Evolutionary conservation across 1,140 invertebrate species (phyloP).

Genomic region (Teleopsis dalmanni): DNA sequence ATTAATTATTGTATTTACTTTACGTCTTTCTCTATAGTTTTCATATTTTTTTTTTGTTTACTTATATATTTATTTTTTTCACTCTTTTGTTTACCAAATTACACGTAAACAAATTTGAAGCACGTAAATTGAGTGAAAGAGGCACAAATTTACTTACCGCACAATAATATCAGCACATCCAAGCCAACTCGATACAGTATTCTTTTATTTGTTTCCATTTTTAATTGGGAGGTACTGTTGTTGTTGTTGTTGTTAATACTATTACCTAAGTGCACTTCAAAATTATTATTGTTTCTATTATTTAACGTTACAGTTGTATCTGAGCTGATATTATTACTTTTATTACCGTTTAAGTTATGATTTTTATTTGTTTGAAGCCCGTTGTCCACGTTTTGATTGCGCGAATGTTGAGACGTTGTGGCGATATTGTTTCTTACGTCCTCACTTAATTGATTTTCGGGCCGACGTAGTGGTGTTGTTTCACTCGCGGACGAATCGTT

Average conservation of each 20-base stretch:
- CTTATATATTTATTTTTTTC: too few species aligned
- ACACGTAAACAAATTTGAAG: too few species aligned
- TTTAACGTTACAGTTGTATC: constrained; percentile 5
- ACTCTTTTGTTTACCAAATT: too few species aligned
- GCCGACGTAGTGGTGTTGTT: constrained; percentile 35
- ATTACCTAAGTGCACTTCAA: constrained; percentile 17
- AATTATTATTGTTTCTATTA: constrained; percentile 15
- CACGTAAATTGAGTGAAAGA: too few species aligned
- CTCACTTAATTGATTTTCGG: constrained; percentile 15
- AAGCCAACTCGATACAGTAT: constrained; percentile 33
- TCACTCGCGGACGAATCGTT: constrained; percentile 34
- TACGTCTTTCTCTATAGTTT: too few species aligned
- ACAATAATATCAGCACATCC: constrained; percentile 33
- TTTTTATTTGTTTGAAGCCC: background rate
- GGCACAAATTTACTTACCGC: constrained; percentile 27
- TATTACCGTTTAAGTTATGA: constrained; percentile 3
- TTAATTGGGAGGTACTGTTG: constrained; percentile 7
- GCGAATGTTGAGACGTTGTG: too few species aligned
- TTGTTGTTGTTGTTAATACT: constrained; percentile 9
- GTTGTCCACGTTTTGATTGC: constrained; percentile 32
- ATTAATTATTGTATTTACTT: too few species aligned
- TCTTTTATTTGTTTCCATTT: constrained; percentile 40
- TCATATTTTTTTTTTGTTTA: too few species aligned
- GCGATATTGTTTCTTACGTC: too few species aligned
- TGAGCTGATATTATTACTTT: constrained; percentile 5